phyloP scores from a whole-genome alignment of 2,113 vertebrate genomes.

The Gnathonemus longibarbis region DNA sequence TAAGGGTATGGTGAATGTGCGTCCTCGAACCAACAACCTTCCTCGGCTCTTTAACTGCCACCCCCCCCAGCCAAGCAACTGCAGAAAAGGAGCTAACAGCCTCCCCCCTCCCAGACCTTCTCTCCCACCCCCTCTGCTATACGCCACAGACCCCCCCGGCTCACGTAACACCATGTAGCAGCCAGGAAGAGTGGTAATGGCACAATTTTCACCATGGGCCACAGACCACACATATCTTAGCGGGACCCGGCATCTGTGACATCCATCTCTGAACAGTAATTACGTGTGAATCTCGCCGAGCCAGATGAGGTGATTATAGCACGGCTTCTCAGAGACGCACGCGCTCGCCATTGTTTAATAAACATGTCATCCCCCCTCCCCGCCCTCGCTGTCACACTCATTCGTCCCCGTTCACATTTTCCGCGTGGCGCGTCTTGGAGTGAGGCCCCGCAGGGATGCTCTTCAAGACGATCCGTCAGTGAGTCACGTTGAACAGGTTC shows the following conservation, averaged over 20 bases:
- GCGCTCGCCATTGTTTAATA: background rate
- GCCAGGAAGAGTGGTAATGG: background rate
- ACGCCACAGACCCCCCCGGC: background rate
- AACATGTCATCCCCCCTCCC: background rate
- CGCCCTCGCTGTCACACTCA: background rate
- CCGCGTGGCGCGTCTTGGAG: background rate
- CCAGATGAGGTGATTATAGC: background rate
- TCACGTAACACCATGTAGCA: background rate
- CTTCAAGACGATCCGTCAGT: background rate
- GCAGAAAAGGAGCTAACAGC: background rate
- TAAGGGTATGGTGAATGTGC: background rate
- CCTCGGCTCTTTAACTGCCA: background rate
- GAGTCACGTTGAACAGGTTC: background rate
- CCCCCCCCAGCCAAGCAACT: background rate
- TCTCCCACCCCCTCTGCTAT: no score
- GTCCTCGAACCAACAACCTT: background rate
- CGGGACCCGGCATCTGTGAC: background rate
- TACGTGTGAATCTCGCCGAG: background rate
- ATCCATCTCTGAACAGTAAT: background rate
- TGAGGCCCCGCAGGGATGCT: background rate
- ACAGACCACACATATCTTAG: background rate
- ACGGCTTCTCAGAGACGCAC: background rate
- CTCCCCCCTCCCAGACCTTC: background rate
- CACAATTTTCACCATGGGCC: background rate
- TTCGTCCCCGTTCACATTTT: background rate